These are phyloP conservation scores for Nephotettix cincticeps DNA, from an alignment of 1,140 invertebrate species.

Conservation along the genomic window DNA sequence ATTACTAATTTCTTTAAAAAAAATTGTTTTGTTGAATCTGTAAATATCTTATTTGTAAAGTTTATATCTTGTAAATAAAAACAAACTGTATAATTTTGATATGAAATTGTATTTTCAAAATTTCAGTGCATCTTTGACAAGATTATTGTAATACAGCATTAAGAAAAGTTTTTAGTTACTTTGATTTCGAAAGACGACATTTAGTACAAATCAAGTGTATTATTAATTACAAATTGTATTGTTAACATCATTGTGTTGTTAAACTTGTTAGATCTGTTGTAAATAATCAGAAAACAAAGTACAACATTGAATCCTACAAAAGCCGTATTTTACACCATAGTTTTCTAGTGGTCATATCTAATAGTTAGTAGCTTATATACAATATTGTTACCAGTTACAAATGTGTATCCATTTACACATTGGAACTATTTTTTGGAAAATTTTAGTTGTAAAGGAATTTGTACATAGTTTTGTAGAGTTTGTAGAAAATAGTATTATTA, in stretches of 20 bases:
- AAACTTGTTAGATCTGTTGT: conserved; percentile 8
- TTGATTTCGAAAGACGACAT: neutral
- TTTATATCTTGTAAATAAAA: too few relatives aligned
- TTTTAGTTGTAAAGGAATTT: neutral
- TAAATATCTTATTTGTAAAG: too few relatives aligned
- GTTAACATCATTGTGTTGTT: conserved; percentile 9
- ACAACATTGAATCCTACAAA: neutral
- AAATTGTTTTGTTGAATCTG: too few relatives aligned
- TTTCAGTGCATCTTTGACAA: too few relatives aligned
- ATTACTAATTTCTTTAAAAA: too few relatives aligned
- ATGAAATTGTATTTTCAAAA: too few relatives aligned
- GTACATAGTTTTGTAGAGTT: conserved; percentile 3
- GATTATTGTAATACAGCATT: too few relatives aligned
- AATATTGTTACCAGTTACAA: conserved; percentile 2
- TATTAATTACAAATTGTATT: conserved; percentile 5
- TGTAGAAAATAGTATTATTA: conserved; percentile 1
- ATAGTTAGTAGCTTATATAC: conserved; percentile 4
- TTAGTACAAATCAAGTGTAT: conserved; percentile 19
- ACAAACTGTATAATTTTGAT: too few relatives aligned
- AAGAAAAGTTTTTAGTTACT: too few relatives aligned
- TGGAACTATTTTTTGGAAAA: conserved; percentile 8
- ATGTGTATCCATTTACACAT: neutral
- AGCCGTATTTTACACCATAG: neutral
- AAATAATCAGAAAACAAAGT: conserved; percentile 20
- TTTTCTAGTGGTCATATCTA: neutral